Evolutionary conservation across 1,140 invertebrate genomes (phyloP).

Genomic region (Diabrotica virgifera): DNA sequence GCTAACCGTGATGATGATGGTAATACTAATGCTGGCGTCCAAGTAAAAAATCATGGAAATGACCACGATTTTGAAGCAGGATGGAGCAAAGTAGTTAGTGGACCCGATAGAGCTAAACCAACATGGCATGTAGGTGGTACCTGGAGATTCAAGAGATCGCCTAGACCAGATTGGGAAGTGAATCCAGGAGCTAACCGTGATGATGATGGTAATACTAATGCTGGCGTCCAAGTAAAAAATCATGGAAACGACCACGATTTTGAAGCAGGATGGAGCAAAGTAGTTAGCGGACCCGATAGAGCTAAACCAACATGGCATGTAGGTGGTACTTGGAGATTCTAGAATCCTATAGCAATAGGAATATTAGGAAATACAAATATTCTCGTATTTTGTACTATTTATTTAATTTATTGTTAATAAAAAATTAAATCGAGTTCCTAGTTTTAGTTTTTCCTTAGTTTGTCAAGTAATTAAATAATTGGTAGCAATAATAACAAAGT

Average conservation of each 20-base stretch:
- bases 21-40: conserved; percentile 21
- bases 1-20: conserved; percentile 23
- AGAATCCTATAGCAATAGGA: too few species aligned
- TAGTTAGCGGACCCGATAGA: conserved; percentile 18
- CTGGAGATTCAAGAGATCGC: conserved; percentile 8
- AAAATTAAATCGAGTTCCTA: too few species aligned
- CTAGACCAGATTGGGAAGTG: conserved; percentile 26
- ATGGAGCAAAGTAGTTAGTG: conserved; percentile 19
- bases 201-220: conserved; percentile 25
- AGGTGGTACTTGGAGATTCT: conserved; percentile 10
- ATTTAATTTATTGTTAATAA: too few species aligned
- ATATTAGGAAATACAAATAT: too few species aligned
- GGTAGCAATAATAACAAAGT: too few species aligned
- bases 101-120: conserved; percentile 1
- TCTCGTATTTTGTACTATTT: too few species aligned
- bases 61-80: conserved; percentile 28
- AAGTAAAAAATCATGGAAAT: conserved; percentile 23
- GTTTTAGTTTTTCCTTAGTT: too few species aligned
- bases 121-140: conserved; percentile 8
- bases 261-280: conserved; percentile 27
- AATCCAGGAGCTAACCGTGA: conserved; percentile 24
- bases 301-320: conserved; percentile 3
- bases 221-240: conserved; percentile 20
- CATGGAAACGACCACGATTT: conserved; percentile 30
- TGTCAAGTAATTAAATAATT: too few species aligned